A percentile compares a stretch with the other conserved stretches of the same genome.
phyloP scores from a whole-genome alignment of 1,140 invertebrate species.

The Pararge aegeria region DNA sequence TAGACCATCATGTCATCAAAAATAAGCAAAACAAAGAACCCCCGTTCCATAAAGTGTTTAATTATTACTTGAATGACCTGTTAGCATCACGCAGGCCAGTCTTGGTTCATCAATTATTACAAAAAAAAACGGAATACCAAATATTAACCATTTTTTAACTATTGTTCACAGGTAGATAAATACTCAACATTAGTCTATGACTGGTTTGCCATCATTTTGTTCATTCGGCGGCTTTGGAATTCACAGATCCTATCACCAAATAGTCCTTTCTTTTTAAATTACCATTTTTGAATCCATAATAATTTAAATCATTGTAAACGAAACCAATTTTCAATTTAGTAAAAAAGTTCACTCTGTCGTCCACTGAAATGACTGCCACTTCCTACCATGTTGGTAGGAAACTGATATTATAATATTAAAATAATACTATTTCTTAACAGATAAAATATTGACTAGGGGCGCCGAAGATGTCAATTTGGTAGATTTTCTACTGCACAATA shows the following conservation, averaged over 20 bases:
- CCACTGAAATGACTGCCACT: constrained; percentile 25
- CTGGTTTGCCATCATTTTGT: constrained; percentile 20
- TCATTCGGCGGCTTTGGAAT: constrained; percentile 23
- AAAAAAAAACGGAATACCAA: no score
- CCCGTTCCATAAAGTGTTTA: no score
- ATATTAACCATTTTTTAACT: neutral
- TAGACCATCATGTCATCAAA: no score
- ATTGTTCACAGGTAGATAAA: constrained; percentile 51
- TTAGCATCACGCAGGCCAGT: no score
- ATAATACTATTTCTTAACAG: neutral
- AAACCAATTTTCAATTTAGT: constrained; percentile 6
- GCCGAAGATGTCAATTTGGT: constrained; percentile 16
- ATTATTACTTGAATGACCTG: no score
- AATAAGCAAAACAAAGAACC: no score
- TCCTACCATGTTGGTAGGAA: constrained; percentile 1
- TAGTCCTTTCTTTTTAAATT: constrained; percentile 16
- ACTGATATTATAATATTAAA: neutral
- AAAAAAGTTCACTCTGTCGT: constrained; percentile 6
- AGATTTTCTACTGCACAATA: constrained; percentile 27
- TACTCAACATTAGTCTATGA: constrained; percentile 25
- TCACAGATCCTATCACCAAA: constrained; percentile 9
- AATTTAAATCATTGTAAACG: neutral
- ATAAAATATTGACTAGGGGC: neutral
- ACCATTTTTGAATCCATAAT: neutral
- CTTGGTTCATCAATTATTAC: no score